phyloP scores from a whole-genome alignment of 2,113 vertebrate species.

The Crotalus horridus region DNA sequence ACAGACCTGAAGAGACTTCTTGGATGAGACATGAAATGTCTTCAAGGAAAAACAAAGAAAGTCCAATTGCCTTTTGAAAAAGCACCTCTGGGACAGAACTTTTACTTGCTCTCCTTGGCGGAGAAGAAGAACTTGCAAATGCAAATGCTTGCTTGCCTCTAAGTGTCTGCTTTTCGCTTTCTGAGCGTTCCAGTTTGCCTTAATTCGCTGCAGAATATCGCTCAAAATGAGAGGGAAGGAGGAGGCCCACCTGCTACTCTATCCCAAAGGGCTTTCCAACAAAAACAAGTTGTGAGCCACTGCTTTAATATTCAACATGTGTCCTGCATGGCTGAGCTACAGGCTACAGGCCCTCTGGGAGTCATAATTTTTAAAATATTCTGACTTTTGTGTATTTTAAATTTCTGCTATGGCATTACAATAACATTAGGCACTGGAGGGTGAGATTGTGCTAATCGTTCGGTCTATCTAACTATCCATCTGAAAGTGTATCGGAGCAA shows the following conservation, averaged over 20 bases:
- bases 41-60: background rate
- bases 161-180: background rate
- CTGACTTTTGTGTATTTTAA: slow-evolving; percentile 62
- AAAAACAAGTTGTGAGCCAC: slow-evolving; percentile 52
- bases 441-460: slow-evolving; percentile 41
- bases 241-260: slow-evolving; percentile 28
- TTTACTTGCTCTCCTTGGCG: background rate
- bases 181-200: background rate
- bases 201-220: slow-evolving; percentile 9
- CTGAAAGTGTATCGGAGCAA: slow-evolving; percentile 33
- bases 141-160: background rate
- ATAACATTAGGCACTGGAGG: slow-evolving; percentile 15
- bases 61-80: background rate
- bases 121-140: background rate
- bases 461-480: slow-evolving; percentile 35
- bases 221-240: background rate
- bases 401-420: slow-evolving; percentile 58
- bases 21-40: background rate
- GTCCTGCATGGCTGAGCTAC: slow-evolving; percentile 51
- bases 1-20: background rate
- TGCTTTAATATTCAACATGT: slow-evolving; percentile 63
- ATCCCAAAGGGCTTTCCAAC: slow-evolving; percentile 25
- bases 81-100: background rate
- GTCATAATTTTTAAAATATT: slow-evolving; percentile 51
- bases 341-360: slow-evolving; percentile 51